Conservation (phyloP, 2,113 vertebrate species). For the Meles meles region DNA sequence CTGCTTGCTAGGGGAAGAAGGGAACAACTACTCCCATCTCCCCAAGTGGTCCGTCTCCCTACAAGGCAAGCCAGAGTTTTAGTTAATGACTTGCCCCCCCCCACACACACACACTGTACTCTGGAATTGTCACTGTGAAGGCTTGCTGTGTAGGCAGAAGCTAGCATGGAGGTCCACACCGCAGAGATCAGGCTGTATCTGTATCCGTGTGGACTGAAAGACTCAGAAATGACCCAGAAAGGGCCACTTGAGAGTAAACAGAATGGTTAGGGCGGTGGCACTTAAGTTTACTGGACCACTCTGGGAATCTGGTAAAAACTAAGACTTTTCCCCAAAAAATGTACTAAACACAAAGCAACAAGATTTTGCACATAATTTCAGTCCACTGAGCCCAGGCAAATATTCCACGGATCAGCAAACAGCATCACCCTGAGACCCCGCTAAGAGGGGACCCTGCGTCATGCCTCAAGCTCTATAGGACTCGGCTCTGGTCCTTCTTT, state of each 20-base stretch:
- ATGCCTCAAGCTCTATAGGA: not conserved
- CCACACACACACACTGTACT: no score
- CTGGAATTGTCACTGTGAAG: not conserved
- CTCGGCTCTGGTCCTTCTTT: not conserved
- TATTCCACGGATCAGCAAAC: not conserved
- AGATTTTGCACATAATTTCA: not conserved
- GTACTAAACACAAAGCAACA: not conserved
- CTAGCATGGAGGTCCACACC: not conserved
- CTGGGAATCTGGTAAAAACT: not conserved
- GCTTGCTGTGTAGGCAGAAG: not conserved
- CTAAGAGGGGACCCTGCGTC: not conserved
- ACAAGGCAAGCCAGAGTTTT: not conserved
- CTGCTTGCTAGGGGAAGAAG: not conserved
- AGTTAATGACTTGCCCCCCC: not conserved
- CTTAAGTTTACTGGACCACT: not conserved
- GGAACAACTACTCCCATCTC: not conserved
- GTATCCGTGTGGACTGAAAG: not conserved
- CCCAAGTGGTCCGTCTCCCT: not conserved
- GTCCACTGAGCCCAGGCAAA: not conserved
- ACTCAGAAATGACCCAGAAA: not conserved
- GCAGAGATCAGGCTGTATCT: not conserved
- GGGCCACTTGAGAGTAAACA: not conserved
- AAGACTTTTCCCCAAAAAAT: not conserved
- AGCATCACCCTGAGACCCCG: not conserved
- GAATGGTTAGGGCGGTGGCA: not conserved